Conservation (phyloP, 2,888 invertebrate species). For the Volucella inflata region DNA sequence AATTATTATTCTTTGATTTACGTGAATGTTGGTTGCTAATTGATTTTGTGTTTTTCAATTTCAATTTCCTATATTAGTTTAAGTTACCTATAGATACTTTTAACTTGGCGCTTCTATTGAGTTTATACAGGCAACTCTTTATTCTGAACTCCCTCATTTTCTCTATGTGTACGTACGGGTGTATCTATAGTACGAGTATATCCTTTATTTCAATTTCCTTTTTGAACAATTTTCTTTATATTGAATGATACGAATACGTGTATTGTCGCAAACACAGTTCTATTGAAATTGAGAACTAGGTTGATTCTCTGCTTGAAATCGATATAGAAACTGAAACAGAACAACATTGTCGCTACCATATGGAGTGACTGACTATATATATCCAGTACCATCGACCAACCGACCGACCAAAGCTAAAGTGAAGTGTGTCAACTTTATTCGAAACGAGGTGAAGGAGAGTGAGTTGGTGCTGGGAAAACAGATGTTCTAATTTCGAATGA, state of each 20-base stretch:
- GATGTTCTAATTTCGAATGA: conserved; percentile 74
- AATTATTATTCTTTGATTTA: too few relatives aligned
- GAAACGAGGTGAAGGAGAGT: neutral
- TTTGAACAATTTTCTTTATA: conserved; percentile 8
- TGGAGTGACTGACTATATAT: too few relatives aligned
- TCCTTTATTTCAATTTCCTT: conserved; percentile 3
- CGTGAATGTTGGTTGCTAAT: too few relatives aligned
- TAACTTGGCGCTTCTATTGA: too few relatives aligned
- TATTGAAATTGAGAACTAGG: conserved; percentile 42
- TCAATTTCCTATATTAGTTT: too few relatives aligned
- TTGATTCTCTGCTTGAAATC: conserved; percentile 52
- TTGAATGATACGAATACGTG: neutral
- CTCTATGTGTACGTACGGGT: too few relatives aligned
- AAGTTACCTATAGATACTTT: too few relatives aligned
- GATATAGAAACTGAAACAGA: conserved; percentile 52
- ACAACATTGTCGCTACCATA: neutral
- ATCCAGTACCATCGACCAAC: neutral
- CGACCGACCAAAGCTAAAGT: neutral
- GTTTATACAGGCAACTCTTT: too few relatives aligned
- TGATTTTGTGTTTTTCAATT: too few relatives aligned
- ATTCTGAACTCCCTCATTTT: too few relatives aligned
- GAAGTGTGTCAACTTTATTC: conserved; percentile 37
- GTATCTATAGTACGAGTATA: neutral
- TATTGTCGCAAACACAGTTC: conserved; percentile 16
- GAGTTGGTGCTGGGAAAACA: conserved; percentile 49